Percentiles rank a stretch among this genome's conserved stretches.
These are phyloP conservation scores for Antechinus stuartii DNA, from an alignment of 2,113 vertebrate genomes.

Conservation along the genomic window DNA sequence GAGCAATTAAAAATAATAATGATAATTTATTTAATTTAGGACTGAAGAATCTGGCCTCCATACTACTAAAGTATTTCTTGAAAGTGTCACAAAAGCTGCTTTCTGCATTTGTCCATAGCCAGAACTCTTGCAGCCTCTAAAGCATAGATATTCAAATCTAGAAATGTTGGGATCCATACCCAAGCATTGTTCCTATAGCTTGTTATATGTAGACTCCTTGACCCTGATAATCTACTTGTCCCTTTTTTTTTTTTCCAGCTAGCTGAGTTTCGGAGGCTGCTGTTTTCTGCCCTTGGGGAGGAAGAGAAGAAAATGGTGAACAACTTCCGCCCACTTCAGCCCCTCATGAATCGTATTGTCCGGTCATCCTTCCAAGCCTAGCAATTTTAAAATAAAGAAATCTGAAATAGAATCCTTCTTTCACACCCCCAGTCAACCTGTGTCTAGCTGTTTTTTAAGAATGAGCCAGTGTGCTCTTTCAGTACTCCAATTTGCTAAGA, in stretches of 20 bases:
- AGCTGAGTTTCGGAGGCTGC: conserved; percentile 91
- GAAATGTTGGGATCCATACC: not conserved
- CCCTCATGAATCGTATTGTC: conserved; percentile 88
- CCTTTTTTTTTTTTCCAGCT: conserved; percentile 83
- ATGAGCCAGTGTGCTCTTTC: not conserved
- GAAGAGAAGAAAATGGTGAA: conserved; percentile 93
- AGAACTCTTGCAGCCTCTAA: not conserved
- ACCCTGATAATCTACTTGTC: not conserved
- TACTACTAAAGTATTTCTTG: not conserved
- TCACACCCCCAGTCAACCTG: not conserved
- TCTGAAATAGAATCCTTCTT: not conserved
- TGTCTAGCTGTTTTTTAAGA: not conserved
- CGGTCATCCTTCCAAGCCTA: conserved; percentile 90
- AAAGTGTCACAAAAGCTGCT: not conserved
- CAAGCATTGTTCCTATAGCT: not conserved
- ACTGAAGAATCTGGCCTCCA: not conserved
- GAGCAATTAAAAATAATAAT: not conserved
- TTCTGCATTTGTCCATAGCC: not conserved
- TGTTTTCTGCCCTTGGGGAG: conserved; percentile 90
- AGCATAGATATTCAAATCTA: not conserved
- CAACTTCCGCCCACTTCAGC: conserved; percentile 95
- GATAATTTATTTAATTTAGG: not conserved
- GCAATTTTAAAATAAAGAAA: not conserved
- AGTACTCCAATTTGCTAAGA: not conserved
- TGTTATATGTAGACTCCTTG: not conserved